Evolutionary conservation across 2,888 invertebrate species (phyloP).

Genomic region (Tigriopus californicus): DNA sequence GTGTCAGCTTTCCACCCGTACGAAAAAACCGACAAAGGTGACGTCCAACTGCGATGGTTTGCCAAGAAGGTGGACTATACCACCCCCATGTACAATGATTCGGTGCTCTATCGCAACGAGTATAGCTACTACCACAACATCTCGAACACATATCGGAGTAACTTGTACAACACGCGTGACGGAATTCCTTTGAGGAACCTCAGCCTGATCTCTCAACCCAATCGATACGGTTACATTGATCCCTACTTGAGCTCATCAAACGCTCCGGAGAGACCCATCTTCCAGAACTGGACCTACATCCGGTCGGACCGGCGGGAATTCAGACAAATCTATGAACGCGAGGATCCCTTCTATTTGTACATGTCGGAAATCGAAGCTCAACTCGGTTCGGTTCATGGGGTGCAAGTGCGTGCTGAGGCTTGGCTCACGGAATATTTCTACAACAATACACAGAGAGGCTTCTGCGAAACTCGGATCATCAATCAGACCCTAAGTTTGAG

Average conservation of each 20-base stretch:
- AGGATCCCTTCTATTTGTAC: constrained; percentile 10
- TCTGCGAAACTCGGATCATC: constrained; percentile 64
- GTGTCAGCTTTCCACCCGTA: constrained; percentile 23
- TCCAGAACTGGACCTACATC: constrained; percentile 14
- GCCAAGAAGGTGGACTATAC: constrained; percentile 18
- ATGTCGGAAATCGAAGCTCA: constrained; percentile 4
- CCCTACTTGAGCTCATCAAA: constrained; percentile 3
- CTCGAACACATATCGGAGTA: constrained; percentile 3
- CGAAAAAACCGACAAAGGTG: constrained; percentile 26
- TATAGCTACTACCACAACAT: constrained; percentile 12
- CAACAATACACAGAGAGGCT: constrained; percentile 66
- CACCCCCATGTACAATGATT: constrained; percentile 15
- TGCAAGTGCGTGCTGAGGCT: constrained; percentile 18
- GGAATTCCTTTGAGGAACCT: constrained; percentile 7
- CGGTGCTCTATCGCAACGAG: background rate
- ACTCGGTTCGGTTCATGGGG: background rate
- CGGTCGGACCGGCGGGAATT: background rate
- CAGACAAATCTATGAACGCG: background rate
- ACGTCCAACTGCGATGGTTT: constrained; percentile 25
- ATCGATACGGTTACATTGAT: constrained; percentile 13
- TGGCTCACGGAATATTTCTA: constrained; percentile 63
- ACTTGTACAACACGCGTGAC: constrained; percentile 8
- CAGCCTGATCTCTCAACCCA: background rate
- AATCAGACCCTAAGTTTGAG: constrained; percentile 63
- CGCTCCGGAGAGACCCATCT: background rate